Percentiles rank a stretch among this genome's conserved stretches.
Conservation (phyloP, 2,113 vertebrate species). For the Cephalopterus ornatus region DNA sequence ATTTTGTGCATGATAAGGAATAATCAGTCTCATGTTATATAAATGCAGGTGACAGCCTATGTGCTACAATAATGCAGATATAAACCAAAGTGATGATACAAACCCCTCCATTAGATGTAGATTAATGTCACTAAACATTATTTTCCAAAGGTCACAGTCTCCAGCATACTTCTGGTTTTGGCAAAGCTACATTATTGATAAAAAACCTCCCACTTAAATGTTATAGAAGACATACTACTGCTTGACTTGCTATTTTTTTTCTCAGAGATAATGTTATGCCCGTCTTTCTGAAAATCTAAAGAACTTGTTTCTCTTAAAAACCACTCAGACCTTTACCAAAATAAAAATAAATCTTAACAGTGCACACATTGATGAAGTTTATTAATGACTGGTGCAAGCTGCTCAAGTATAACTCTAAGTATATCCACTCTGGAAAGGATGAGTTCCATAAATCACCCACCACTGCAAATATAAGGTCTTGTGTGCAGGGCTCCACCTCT, state of each 20-base stretch:
- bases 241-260: not conserved
- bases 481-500: not conserved
- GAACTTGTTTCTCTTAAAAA: not conserved
- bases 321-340: not conserved
- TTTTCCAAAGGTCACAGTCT: slow-evolving; percentile 34
- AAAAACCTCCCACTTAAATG: slow-evolving; percentile 48
- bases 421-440: not conserved
- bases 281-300: not conserved
- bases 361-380: not conserved
- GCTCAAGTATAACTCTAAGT: not conserved
- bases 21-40: slow-evolving; percentile 56
- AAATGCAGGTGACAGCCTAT: slow-evolving; percentile 58
- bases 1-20: slow-evolving; percentile 54
- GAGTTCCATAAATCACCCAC: not conserved
- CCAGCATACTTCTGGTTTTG: slow-evolving; percentile 8
- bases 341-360: not conserved
- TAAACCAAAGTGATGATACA: slow-evolving; percentile 36
- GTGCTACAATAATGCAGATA: slow-evolving; percentile 44
- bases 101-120: slow-evolving; percentile 34
- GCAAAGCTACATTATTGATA: slow-evolving; percentile 54
- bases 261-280: not conserved
- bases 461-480: not conserved
- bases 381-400: not conserved
- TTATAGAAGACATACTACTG: not conserved
- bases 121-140: slow-evolving; percentile 45